Evolutionary conservation across 2,113 vertebrate species (phyloP).

Genomic region (Bubalus kerabau): DNA sequence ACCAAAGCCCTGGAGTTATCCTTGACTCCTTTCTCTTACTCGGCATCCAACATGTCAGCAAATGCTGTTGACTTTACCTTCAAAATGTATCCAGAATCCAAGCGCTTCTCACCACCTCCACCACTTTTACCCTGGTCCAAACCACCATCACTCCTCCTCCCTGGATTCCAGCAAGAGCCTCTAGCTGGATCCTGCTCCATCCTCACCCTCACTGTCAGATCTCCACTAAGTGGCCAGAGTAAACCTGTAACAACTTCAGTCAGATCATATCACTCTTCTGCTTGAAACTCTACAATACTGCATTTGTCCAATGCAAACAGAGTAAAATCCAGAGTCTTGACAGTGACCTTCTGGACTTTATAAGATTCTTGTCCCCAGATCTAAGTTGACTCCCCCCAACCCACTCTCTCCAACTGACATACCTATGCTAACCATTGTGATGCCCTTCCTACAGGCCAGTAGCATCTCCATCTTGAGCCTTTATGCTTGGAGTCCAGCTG

Average conservation of each 20-base stretch:
- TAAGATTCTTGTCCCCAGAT: fast-evolving
- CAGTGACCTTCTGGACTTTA: neutral
- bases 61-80: neutral
- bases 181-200: neutral
- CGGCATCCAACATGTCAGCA: neutral
- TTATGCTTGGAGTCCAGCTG: no score
- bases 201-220: neutral
- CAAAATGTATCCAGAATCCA: neutral
- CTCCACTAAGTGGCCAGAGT: neutral
- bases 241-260: neutral
- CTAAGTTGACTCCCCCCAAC: neutral
- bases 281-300: neutral
- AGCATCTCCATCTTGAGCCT: neutral
- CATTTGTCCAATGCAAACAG: neutral
- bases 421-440: neutral
- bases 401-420: neutral
- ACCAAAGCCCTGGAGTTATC: neutral
- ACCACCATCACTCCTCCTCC: neutral
- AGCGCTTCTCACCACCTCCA: neutral
- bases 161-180: neutral
- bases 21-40: neutral
- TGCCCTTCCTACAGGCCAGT: neutral
- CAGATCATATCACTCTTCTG: neutral
- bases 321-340: neutral
- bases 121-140: neutral